phyloP scores from a whole-genome alignment of 2,797 vertebrate species.

The Sebastes oblongus region DNA sequence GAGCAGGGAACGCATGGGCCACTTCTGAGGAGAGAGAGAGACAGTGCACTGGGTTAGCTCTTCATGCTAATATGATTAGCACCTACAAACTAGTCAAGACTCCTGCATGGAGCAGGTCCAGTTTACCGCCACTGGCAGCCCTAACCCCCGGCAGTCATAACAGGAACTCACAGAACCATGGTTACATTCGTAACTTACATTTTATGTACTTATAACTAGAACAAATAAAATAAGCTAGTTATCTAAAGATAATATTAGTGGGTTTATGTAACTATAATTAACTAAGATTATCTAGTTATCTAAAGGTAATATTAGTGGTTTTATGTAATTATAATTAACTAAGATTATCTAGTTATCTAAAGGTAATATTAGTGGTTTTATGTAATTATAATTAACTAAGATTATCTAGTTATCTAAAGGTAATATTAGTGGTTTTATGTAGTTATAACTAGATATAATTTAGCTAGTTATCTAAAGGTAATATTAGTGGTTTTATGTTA shows the following conservation, averaged over 20 bases:
- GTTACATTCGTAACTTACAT: too few relatives aligned
- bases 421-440: background rate
- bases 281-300: background rate
- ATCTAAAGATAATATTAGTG: background rate
- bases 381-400: background rate
- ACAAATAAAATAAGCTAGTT: background rate
- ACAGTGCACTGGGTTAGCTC: background rate
- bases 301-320: background rate
- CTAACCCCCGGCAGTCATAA: too few relatives aligned
- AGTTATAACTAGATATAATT: too few relatives aligned
- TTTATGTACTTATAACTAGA: background rate
- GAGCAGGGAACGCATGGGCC: constrained; percentile 89
- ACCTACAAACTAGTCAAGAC: background rate
- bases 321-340: background rate
- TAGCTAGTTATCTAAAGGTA: background rate
- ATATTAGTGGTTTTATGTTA: background rate
- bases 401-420: background rate
- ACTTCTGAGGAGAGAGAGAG: constrained; percentile 82
- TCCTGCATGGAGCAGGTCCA: too few relatives aligned
- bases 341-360: too few relatives aligned
- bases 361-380: background rate
- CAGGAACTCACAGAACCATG: too few relatives aligned
- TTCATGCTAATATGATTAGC: background rate
- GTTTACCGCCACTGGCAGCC: too few relatives aligned
- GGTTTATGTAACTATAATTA: background rate